phyloP scores from a whole-genome alignment of 2,113 vertebrate species.

The Sinocyclocheilus anophthalmus region DNA sequence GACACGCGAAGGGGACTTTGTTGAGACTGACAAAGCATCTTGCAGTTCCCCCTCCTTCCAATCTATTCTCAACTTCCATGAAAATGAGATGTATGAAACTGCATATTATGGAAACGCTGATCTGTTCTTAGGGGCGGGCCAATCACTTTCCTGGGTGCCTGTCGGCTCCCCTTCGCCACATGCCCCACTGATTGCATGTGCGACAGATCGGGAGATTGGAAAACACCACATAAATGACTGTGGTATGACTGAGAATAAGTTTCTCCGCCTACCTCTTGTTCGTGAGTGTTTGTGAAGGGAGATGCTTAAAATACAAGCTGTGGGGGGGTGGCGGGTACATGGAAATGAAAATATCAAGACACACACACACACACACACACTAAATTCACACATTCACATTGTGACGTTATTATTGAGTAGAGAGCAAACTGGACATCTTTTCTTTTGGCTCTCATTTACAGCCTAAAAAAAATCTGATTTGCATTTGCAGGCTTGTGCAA shows the following conservation, averaged over 20 bases:
- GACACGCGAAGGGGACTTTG: background rate
- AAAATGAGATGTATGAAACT: constrained; percentile 41
- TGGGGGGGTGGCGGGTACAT: background rate
- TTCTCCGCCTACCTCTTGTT: background rate
- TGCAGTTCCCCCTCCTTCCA: background rate
- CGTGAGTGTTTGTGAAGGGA: background rate
- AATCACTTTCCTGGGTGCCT: constrained; percentile 9
- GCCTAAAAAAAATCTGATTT: constrained; percentile 30
- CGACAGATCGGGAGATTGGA: constrained; percentile 38
- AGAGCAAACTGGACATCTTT: background rate
- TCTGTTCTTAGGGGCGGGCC: too few relatives aligned
- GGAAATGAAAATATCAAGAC: background rate
- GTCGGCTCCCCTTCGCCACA: constrained; percentile 20
- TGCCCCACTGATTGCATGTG: background rate
- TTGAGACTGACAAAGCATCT: background rate
- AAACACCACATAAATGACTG: constrained; percentile 35
- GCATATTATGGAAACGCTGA: constrained; percentile 26
- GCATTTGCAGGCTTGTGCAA: background rate
- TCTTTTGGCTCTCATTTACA: constrained; percentile 26
- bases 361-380: background rate
- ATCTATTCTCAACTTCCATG: background rate
- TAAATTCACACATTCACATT: background rate
- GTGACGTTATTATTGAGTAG: background rate
- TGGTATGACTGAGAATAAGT: background rate
- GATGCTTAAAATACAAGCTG: background rate